These are phyloP conservation scores for Trematocara variabile DNA, from an alignment of 2,113 vertebrate genomes.

Conservation along the genomic window DNA sequence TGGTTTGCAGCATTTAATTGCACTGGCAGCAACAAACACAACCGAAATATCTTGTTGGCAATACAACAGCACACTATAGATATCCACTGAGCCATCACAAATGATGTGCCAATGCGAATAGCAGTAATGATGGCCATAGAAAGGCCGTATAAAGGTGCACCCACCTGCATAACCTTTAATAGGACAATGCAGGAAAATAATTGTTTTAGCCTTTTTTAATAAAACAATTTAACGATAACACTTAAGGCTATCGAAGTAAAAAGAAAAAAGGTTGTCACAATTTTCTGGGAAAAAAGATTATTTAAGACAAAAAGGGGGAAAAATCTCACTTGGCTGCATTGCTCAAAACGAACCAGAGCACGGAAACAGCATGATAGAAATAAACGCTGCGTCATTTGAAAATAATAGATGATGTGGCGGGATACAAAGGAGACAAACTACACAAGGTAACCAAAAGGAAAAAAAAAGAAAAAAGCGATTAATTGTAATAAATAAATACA, in stretches of 20 bases:
- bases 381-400: neutral
- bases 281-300: neutral
- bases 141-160: neutral
- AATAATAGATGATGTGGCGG: neutral
- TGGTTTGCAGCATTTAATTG: neutral
- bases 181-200: neutral
- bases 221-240: neutral
- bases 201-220: neutral
- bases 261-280: rapidly evolving
- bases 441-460: neutral
- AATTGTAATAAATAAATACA: neutral
- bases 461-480: neutral
- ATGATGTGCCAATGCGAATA: neutral
- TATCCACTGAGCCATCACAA: slow-evolving; percentile 14
- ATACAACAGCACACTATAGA: neutral
- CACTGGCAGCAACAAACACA: neutral
- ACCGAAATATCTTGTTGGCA: neutral
- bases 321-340: neutral
- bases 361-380: neutral
- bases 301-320: neutral
- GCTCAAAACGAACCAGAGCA: neutral
- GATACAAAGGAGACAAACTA: neutral
- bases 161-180: neutral
- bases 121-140: slow-evolving; percentile 26
- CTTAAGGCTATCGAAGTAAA: neutral